A percentile compares a stretch with the other conserved stretches of the same genome.
phyloP scores from a whole-genome alignment of 2,113 vertebrate species.

The Calonectris borealis region DNA sequence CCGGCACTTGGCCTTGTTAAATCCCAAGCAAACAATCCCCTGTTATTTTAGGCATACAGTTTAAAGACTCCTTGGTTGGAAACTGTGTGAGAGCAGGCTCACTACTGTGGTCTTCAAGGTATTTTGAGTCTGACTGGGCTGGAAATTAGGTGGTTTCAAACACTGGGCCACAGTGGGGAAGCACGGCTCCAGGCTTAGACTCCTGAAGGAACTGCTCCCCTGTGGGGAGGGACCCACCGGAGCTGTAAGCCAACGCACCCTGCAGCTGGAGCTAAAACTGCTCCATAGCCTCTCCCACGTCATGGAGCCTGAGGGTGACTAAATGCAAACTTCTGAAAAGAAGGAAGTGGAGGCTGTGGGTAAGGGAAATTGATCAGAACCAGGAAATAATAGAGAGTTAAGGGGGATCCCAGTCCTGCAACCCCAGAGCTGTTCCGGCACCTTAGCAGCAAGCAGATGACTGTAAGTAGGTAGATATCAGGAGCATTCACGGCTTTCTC shows the following conservation, averaged over 20 bases:
- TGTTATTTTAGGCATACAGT: background rate
- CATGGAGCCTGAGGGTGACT: background rate
- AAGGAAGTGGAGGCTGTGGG: background rate
- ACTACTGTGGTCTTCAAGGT: background rate
- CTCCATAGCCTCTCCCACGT: rapidly evolving
- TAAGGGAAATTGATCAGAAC: background rate
- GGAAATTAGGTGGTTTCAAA: background rate
- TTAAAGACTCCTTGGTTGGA: background rate
- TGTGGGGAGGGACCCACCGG: background rate
- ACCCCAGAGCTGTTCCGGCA: rapidly evolving
- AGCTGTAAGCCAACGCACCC: background rate
- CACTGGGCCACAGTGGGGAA: background rate
- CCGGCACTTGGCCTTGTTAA: too few relatives aligned
- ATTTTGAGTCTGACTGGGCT: background rate
- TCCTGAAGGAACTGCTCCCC: background rate
- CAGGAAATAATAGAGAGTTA: background rate
- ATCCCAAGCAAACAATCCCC: background rate
- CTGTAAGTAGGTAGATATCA: background rate
- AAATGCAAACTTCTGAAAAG: background rate
- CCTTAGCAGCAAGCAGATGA: background rate
- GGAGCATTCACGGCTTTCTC: background rate
- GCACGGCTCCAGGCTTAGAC: background rate
- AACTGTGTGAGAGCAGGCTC: background rate
- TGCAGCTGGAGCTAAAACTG: background rate
- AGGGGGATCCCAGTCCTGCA: background rate